A percentile compares a stretch with the other conserved stretches of the same genome.
These are phyloP conservation scores for Hanleya hanleyi DNA, from an alignment of 2,888 invertebrate species.

Conservation along the genomic window DNA sequence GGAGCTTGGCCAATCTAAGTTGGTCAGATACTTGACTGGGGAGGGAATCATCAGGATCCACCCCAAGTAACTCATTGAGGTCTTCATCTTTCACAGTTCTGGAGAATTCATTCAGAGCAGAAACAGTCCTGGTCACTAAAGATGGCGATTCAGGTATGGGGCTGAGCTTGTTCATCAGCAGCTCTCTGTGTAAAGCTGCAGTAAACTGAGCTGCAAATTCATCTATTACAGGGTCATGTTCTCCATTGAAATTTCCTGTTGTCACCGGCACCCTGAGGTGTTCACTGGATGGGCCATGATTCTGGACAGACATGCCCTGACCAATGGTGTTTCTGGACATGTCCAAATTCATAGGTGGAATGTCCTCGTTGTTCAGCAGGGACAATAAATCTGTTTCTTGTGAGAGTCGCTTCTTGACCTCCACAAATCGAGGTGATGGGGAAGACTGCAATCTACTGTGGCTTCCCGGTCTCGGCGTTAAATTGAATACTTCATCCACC, in stretches of 20 bases:
- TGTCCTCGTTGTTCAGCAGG: conserved; percentile 50
- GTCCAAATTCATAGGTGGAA: conserved; percentile 60
- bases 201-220: neutral
- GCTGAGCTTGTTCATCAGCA: conserved; percentile 49
- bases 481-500: conserved; percentile 3
- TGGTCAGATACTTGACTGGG: neutral
- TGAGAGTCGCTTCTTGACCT: conserved; percentile 37
- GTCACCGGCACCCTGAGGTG: no score
- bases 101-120: conserved; percentile 59
- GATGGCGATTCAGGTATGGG: conserved; percentile 59
- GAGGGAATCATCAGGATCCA: neutral
- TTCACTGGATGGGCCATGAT: no score
- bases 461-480: neutral
- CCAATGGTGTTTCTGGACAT: conserved; percentile 28
- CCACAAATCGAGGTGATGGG: conserved; percentile 49
- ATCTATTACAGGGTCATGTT: no score
- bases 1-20: neutral
- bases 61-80: conserved; percentile 44
- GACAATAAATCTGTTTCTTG: conserved; percentile 25
- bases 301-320: no score
- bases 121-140: conserved; percentile 46
- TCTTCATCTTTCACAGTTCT: conserved; percentile 49
- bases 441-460: neutral
- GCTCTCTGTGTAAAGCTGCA: conserved; percentile 42
- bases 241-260: no score